Evolutionary conservation across 2,888 invertebrate species (phyloP), one percentile per base, ranked within the genome.

Genomic region (Allacma fusca): DNA sequence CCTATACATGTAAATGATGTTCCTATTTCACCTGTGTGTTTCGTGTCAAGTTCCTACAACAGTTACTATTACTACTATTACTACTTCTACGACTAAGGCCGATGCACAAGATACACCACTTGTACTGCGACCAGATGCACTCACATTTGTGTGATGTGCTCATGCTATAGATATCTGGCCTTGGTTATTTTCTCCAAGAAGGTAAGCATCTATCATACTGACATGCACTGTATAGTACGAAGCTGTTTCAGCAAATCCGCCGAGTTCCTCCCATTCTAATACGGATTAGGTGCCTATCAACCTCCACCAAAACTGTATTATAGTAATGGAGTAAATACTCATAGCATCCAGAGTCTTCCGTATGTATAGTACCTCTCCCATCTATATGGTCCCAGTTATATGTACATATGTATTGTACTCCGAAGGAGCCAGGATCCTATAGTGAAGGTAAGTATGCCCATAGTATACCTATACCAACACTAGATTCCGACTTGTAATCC

Each of bases 31-130:
- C 75, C 65, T 76, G 76, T 80, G 79, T 77, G 73, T 76, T 73
- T 75, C 79, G 79, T 79, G 77, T 80, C 75, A 78, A 78, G 80
- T 80, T 80, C 80, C 80, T 80, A 79, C 67, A 43, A 71, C 29
- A 43, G 64, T 62, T 24, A 65, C 68, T 74, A 77, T 44, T 62
- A 43, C 62, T 70, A 70, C 62, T 70, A 72, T 57, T 65, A 44
- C 64, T 68, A 59, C 64, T 59, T 29, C 67, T 59, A 77, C 68
- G 40, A 68, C 43, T 24, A 12, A 26, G 28, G 19, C 67, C 29
- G 28, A 26, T 69, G 40, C 69, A 40, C 69, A 43, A 40, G 43
- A 21, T n/a, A 67, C 34, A 34, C 34, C 4, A 34, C 24, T n/a
- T 67, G n/a, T n/a, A 67, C n/a, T 26, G 29, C 23, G 12, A 40